Evolutionary conservation across 2,797 vertebrate genomes (phyloP).

Genomic region (Tiaroga cobitis): DNA sequence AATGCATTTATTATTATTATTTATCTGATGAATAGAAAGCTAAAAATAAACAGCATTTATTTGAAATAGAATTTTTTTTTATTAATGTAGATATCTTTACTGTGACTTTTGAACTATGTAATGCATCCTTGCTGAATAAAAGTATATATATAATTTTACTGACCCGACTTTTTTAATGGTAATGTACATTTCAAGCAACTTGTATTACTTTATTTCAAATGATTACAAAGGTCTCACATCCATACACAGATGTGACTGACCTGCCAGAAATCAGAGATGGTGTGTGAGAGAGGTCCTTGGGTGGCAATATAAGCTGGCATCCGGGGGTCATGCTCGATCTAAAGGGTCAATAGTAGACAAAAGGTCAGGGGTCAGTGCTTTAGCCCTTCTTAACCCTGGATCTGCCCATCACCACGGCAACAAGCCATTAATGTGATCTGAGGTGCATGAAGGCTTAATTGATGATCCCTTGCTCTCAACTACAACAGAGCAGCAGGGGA

Average conservation of each 20-base stretch:
- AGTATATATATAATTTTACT: no score
- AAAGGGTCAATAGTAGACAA: slow-evolving; percentile 49
- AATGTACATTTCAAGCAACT: slow-evolving; percentile 1
- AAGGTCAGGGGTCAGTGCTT: slow-evolving; percentile 56
- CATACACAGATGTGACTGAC: slow-evolving; percentile 68
- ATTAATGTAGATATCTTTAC: neutral
- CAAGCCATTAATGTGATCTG: slow-evolving; percentile 48
- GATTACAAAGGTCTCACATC: slow-evolving; percentile 17
- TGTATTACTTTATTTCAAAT: neutral
- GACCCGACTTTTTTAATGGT: no score
- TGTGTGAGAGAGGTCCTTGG: slow-evolving; percentile 93
- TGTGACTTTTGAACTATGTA: neutral
- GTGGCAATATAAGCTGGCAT: slow-evolving; percentile 98
- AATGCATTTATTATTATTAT: neutral
- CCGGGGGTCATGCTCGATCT: slow-evolving; percentile 97
- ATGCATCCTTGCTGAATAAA: neutral
- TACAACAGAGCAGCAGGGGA: slow-evolving; percentile 56
- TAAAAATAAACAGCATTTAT: neutral
- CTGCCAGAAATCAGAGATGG: slow-evolving; percentile 99
- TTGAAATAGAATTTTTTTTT: neutral
- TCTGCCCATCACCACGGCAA: slow-evolving; percentile 46
- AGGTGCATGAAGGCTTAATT: slow-evolving; percentile 44
- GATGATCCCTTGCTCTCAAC: slow-evolving; percentile 41
- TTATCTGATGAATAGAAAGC: neutral
- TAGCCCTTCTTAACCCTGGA: slow-evolving; percentile 39